Evolutionary conservation across 2,797 vertebrate genomes (phyloP).

Genomic region (Micromesistius poutassou): DNA sequence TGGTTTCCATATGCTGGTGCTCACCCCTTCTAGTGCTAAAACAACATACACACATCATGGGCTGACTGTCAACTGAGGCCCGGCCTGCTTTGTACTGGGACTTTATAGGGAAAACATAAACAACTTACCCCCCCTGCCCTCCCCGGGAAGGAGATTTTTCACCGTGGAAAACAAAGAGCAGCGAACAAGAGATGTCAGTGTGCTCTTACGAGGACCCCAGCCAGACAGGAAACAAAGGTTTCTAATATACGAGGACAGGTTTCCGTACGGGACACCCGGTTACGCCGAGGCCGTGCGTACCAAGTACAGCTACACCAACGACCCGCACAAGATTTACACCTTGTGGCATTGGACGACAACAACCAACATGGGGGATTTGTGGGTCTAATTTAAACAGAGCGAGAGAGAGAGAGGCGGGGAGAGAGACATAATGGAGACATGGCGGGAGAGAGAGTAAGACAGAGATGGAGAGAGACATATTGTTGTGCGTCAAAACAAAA

Average conservation of each 20-base stretch:
- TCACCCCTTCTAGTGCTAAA: not conserved
- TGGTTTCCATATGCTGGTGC: not conserved
- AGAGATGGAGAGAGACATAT: not conserved
- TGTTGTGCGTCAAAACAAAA: not conserved
- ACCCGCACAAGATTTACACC: not conserved
- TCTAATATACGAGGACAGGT: not conserved
- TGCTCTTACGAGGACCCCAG: constrained; percentile 15
- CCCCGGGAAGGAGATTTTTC: constrained; percentile 7
- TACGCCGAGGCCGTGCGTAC: not conserved
- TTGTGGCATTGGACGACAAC: not conserved
- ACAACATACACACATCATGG: not conserved
- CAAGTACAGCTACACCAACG: not conserved
- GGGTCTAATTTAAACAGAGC: not conserved
- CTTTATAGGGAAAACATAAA: constrained; percentile 17
- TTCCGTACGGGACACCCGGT: not conserved
- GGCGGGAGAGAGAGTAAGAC: not conserved
- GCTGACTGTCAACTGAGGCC: not conserved
- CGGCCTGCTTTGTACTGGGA: not conserved
- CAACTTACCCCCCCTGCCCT: not conserved
- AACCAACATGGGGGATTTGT: not conserved
- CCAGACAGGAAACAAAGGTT: constrained; percentile 7
- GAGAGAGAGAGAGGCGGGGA: not conserved
- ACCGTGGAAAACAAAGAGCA: constrained; percentile 11
- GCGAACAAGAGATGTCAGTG: constrained; percentile 8
- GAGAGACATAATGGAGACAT: not conserved